Conservation (phyloP, 37 sponge, comb jelly and placozoan species). For the Bolinopsis microptera region DNA sequence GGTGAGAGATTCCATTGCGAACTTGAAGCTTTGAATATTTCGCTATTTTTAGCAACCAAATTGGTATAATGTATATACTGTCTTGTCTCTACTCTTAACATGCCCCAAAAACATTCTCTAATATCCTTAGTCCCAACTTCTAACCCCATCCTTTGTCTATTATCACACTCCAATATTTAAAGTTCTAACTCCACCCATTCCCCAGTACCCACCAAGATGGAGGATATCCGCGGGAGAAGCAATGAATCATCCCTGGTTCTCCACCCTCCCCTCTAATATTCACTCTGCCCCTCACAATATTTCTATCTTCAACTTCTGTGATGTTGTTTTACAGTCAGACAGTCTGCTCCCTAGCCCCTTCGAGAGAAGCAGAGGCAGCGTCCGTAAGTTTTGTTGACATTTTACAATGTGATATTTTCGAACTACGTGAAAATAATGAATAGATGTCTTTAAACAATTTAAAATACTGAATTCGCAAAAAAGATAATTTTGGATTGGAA, state of each 20-base stretch:
- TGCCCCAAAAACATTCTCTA: neutral
- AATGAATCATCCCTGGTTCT: conserved; percentile 47
- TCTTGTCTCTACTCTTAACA: neutral
- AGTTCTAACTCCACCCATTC: neutral
- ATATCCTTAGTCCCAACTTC: neutral
- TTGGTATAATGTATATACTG: neutral
- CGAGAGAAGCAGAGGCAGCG: conserved; percentile 2
- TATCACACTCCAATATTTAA: neutral
- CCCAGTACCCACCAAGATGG: conserved; percentile 58
- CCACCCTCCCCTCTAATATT: conserved; percentile 16
- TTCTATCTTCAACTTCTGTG: conserved; percentile 2
- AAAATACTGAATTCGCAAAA: no score
- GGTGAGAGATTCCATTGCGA: conserved; percentile 14
- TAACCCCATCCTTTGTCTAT: neutral
- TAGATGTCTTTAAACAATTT: no score
- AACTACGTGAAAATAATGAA: no score
- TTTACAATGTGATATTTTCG: no score
- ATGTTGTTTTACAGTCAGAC: neutral
- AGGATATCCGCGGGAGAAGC: conserved; percentile 26
- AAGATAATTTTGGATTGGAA: no score
- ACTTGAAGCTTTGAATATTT: no score
- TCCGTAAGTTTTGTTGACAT: no score
- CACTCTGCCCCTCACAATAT: conserved; percentile 16
- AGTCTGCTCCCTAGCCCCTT: conserved; percentile 7
- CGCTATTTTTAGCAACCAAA: neutral